Evolutionary conservation across 1,140 invertebrate genomes (phyloP), one percentile per base, ranked within the genome.

Genomic region (Neelides sp.): DNA sequence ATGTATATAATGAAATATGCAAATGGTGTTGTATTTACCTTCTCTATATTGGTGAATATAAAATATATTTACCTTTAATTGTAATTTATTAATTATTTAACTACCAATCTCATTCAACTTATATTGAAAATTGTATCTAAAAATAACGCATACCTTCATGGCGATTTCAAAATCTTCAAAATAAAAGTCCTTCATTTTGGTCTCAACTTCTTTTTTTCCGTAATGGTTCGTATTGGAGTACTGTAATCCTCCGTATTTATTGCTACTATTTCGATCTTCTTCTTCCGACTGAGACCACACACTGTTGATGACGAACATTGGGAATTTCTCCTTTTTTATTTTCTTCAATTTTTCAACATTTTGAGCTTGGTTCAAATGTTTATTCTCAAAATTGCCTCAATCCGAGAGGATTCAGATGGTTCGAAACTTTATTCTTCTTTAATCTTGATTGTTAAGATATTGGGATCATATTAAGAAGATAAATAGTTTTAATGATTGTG

Each of bases 151-250:
- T 54, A 54, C 52, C 52, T 54, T 54, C 52, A 54, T 54, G 40
- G 52, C 52, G 47, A 54, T 49, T 42, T 54, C 52, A 46, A 54
- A 35, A 42, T 54, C 52, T 37, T 54, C 52, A 43, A 54, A 34
- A 17, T 36, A 34, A 34, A 49, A 44, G 34, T 54, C 52, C 41
- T 40, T 54, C 52, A 54, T 54, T 28, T 49, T 49, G 44, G n/a
- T 15, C 15, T n/a, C n/a, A n/a, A 24, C 12, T n/a, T n/a, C n/a
- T n/a, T n/a, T 23, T n/a, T 15, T 39, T n/a, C 15, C 5, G 15
- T 4, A 17, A 19, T 4, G 36, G 8, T 32, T 39, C 20, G 36
- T 17, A 7, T 17, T 39, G 4, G 36, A 39, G 5, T 17, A 15
- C 5, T 39, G 36, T 32, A 8, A n/a, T 32, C 8, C 8, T n/a